Evolutionary conservation across 1,140 invertebrate genomes (phyloP), one percentile per base, ranked within the genome.

Genomic region (Myzus persicae): DNA sequence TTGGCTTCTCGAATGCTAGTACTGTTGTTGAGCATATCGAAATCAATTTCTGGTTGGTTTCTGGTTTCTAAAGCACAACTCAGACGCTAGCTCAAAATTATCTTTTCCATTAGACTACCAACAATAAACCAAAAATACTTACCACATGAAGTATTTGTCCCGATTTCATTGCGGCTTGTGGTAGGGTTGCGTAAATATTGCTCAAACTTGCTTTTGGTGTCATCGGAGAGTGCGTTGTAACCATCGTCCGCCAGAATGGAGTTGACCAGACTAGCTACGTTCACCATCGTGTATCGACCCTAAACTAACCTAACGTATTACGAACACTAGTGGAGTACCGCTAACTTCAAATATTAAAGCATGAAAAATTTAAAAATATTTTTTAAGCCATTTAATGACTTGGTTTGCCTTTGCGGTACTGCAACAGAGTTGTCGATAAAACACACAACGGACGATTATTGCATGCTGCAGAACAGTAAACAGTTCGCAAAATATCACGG

Each of bases 221-320:
- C 81, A 31, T 85, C 91, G 0, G 91, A 93, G 14, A 93, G 31
- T 31, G 22, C 81, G 9, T 93, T 93, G 40, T 93, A 93, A 7
- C 91, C 91, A 54, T 93, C 91, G 7, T 93, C 91, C 1, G 91
- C 91, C 54, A 93, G 85, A 93, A 93, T 93, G 20, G 91, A 84
- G 36, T 93, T 93, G 31, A 93, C 54, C 42, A 93, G 84, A 93
- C 46, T 54, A 51, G 81, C 20, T 84, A 93, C 59, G 38, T 93
- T 31, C 36, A 40, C 22, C 22, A 24, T 40, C 36, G 18, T 82
- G 36, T 8, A 76, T 0, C 59, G 59, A 76, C 18, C 5, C 4
- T 76, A 18, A 76, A 76, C 59, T 76, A 76, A 76, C 31, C 31
- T n/a, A n/a, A 18, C 59, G 59, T 76, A 76, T 76, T 76, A 76